These are phyloP conservation scores for Onychostoma macrolepis DNA, from an alignment of 2,113 vertebrate species.

Conservation along the genomic window DNA sequence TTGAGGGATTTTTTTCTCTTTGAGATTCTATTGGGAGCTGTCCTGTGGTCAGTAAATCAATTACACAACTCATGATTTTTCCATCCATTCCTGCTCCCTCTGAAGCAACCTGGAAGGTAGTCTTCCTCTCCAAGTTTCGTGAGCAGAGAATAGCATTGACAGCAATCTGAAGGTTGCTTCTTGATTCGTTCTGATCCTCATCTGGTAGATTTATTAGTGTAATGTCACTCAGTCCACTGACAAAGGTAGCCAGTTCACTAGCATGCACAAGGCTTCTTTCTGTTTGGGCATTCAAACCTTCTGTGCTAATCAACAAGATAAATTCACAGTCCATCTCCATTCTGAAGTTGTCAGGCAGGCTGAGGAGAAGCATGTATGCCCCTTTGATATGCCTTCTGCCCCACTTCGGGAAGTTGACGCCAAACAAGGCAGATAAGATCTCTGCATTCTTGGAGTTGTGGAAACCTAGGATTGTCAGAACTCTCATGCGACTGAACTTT, in stretches of 20 bases:
- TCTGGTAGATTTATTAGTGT: slow-evolving; percentile 73
- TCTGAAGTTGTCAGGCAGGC: slow-evolving; percentile 69
- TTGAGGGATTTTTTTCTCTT: slow-evolving; percentile 12
- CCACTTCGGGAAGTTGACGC: slow-evolving; percentile 75
- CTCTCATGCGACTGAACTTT: slow-evolving; percentile 56
- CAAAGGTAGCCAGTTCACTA: slow-evolving; percentile 72
- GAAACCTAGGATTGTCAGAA: slow-evolving; percentile 66
- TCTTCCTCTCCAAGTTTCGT: slow-evolving; percentile 64
- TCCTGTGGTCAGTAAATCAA: slow-evolving; percentile 62
- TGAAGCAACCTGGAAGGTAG: slow-evolving; percentile 63
- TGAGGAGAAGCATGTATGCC: slow-evolving; percentile 71
- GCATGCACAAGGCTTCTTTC: slow-evolving; percentile 54
- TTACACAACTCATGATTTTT: slow-evolving; percentile 64
- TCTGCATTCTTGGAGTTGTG: slow-evolving; percentile 72
- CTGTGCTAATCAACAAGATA: slow-evolving; percentile 79
- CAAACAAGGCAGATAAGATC: slow-evolving; percentile 83
- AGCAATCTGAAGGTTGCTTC: slow-evolving; percentile 72
- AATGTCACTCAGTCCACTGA: slow-evolving; percentile 69
- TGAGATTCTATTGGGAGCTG: background rate
- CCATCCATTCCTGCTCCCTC: slow-evolving; percentile 65
- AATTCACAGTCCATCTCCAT: slow-evolving; percentile 78
- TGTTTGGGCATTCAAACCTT: slow-evolving; percentile 65
- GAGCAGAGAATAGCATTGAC: slow-evolving; percentile 79
- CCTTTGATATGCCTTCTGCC: slow-evolving; percentile 69
- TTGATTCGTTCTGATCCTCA: slow-evolving; percentile 62